A percentile compares a stretch with the other conserved stretches of the same genome.
phyloP scores from a whole-genome alignment of 2,113 vertebrate genomes.

The Theristicus caerulescens region DNA sequence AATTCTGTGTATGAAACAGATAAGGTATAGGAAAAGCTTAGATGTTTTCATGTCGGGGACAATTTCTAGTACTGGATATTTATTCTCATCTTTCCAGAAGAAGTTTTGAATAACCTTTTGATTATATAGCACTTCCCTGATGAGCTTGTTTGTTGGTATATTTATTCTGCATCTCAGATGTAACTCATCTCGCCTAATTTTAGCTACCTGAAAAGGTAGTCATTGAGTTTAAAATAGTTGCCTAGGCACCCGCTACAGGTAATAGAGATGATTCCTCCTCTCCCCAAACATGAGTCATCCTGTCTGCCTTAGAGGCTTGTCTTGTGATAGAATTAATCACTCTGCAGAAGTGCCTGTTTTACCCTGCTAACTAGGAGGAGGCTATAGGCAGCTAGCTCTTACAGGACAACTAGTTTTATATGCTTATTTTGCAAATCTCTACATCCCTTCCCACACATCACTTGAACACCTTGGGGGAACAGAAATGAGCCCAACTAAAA shows the following conservation, averaged over 20 bases:
- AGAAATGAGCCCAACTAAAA: background rate
- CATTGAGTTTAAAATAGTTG: constrained; percentile 47
- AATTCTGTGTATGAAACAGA: background rate
- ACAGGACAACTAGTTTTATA: background rate
- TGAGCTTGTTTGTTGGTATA: constrained; percentile 43
- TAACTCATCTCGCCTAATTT: constrained; percentile 38
- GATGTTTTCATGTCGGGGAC: background rate
- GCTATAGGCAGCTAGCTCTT: background rate
- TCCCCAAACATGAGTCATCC: constrained; percentile 24
- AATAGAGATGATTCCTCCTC: constrained; percentile 36
- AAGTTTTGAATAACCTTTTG: constrained; percentile 31
- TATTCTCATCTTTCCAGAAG: background rate
- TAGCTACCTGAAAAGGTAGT: constrained; percentile 37
- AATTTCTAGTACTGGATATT: constrained; percentile 7
- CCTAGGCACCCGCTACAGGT: background rate
- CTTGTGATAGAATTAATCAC: constrained; percentile 16
- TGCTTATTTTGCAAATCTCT: background rate
- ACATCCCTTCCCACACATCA: background rate
- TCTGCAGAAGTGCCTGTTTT: background rate
- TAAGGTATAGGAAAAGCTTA: background rate
- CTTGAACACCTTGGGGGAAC: background rate
- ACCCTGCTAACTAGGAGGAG: background rate
- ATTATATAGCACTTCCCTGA: constrained; percentile 26
- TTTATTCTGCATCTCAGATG: constrained; percentile 43
- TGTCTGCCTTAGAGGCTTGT: background rate